Evolutionary conservation across 2,113 vertebrate genomes (phyloP).

Genomic region (Ancistrus triradiatus): DNA sequence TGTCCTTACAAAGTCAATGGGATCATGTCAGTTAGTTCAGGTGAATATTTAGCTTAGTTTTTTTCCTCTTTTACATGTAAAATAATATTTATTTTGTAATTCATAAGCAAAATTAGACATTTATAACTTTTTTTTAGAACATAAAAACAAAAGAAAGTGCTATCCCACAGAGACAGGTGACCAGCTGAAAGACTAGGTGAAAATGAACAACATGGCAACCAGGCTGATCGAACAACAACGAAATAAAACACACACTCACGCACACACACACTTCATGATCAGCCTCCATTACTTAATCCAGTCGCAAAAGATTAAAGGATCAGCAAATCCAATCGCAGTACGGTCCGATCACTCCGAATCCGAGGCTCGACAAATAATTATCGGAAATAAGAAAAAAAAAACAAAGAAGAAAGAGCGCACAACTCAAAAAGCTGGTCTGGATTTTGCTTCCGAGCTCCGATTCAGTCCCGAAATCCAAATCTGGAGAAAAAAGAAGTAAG

Average conservation of each 20-base stretch:
- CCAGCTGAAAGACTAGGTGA: constrained; percentile 69
- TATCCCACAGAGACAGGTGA: constrained; percentile 73
- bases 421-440: constrained; percentile 54
- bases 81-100: constrained; percentile 77
- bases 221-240: too few relatives aligned
- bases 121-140: constrained; percentile 66
- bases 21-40: constrained; percentile 79
- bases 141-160: constrained; percentile 71
- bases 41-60: constrained; percentile 69
- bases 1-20: constrained; percentile 72
- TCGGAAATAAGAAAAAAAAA: constrained; percentile 50
- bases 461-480: constrained; percentile 14
- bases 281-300: too few relatives aligned
- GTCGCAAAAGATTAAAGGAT: too few relatives aligned
- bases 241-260: constrained; percentile 6
- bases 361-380: constrained; percentile 62
- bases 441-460: constrained; percentile 54
- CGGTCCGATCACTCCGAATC: constrained; percentile 63
- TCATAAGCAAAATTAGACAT: constrained; percentile 81
- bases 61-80: constrained; percentile 75
- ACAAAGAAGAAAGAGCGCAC: constrained; percentile 35
- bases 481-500: constrained; percentile 63
- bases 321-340: constrained; percentile 71
- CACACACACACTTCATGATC: constrained; percentile 13
- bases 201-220: constrained; percentile 64